Conservation (phyloP, 2,797 vertebrate genomes). For the Limnodromus scolopaceus region DNA sequence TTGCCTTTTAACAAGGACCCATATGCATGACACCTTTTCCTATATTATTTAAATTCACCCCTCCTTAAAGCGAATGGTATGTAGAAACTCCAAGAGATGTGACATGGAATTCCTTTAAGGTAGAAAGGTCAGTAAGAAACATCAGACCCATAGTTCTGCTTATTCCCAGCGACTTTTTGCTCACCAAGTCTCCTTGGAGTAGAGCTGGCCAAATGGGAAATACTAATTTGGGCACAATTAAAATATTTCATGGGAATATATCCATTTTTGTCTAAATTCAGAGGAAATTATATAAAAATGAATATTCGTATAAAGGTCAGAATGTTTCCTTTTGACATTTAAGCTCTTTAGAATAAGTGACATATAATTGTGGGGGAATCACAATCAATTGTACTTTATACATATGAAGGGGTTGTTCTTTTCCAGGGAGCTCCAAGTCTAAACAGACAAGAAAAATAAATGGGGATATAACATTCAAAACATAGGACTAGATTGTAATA, state of each 20-base stretch:
- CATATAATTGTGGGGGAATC: background rate
- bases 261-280: constrained; percentile 1
- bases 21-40: background rate
- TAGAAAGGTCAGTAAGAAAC: background rate
- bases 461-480: background rate
- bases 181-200: background rate
- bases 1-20: background rate
- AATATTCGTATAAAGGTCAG: background rate
- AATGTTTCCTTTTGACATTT: background rate
- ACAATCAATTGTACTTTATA: background rate
- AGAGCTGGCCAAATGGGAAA: background rate
- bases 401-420: background rate
- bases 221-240: background rate
- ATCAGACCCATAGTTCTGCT: background rate
- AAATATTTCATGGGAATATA: background rate
- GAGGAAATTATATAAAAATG: background rate
- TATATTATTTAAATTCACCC: background rate
- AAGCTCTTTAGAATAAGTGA: background rate
- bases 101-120: background rate
- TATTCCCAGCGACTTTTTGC: background rate
- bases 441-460: constrained; percentile 7
- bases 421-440: background rate
- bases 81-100: background rate
- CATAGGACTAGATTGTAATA: background rate
- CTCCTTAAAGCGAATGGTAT: background rate